phyloP scores from a whole-genome alignment of 2,888 invertebrate genomes.

The Melieria crassipennis region DNA sequence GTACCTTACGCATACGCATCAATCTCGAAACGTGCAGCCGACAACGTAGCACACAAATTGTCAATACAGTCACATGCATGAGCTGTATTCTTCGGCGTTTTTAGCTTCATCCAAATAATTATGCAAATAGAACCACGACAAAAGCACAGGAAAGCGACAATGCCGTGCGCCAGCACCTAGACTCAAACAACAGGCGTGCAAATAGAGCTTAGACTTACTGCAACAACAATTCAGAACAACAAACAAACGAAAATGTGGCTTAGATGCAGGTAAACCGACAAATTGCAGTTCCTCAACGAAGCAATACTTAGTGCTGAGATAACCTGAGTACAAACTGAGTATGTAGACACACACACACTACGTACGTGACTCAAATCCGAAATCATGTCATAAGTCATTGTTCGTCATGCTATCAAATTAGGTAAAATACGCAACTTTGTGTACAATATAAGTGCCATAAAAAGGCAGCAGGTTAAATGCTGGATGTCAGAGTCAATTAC shows the following conservation, averaged over 20 bases:
- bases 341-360: not conserved
- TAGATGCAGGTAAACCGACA: not conserved
- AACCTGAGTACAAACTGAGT: not conserved
- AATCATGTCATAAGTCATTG: too few species aligned
- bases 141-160: constrained; percentile 54
- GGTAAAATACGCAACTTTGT: too few species aligned
- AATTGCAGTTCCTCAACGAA: too few species aligned
- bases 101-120: constrained; percentile 47
- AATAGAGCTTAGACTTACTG: not conserved
- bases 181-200: not conserved
- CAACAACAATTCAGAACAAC: not conserved
- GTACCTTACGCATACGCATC: not conserved
- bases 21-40: not conserved
- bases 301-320: not conserved
- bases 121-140: constrained; percentile 47
- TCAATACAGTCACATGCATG: not conserved
- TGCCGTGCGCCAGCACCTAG: constrained; percentile 41
- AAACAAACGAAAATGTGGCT: not conserved
- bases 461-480: too few species aligned
- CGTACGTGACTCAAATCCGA: not conserved
- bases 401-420: not conserved
- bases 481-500: too few species aligned
- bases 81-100: constrained; percentile 15
- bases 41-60: not conserved
- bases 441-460: too few species aligned